These are phyloP conservation scores for Porites lobata DNA, from an alignment of 92 coral and sea anemone genomes.

Conservation along the genomic window DNA sequence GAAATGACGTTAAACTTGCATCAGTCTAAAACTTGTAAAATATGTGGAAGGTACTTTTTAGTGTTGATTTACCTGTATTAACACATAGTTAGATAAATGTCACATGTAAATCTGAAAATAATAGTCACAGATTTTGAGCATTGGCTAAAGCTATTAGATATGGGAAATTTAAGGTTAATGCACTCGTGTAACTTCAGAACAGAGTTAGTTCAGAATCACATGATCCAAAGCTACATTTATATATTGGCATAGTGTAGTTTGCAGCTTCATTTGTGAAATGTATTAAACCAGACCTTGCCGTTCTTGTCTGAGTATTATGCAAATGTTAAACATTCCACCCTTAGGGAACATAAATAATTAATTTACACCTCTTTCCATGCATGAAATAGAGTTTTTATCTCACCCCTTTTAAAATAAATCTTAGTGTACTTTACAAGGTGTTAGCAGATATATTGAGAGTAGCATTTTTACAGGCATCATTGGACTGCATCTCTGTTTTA, in stretches of 20 bases:
- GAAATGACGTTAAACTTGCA: neutral
- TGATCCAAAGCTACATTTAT: neutral
- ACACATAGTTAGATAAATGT: too few relatives aligned
- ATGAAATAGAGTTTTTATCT: neutral
- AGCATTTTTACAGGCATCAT: too few relatives aligned
- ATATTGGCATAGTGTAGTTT: neutral
- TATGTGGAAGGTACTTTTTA: too few relatives aligned
- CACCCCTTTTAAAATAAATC: neutral
- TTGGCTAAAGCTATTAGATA: neutral
- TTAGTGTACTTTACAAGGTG: neutral
- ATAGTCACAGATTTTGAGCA: neutral
- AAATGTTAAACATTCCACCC: constrained; percentile 35
- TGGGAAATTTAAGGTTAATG: neutral
- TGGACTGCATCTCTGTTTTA: too few relatives aligned
- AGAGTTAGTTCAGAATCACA: neutral
- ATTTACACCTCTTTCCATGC: neutral
- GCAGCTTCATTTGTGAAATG: constrained; percentile 3
- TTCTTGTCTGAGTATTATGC: constrained; percentile 83
- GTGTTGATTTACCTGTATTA: too few relatives aligned
- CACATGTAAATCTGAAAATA: too few relatives aligned
- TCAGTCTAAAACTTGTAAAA: too few relatives aligned
- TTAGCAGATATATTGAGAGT: too few relatives aligned
- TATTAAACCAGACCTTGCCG: constrained; percentile 23
- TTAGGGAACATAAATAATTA: constrained; percentile 36
- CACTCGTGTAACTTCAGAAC: neutral